These are phyloP conservation scores for Camptogramma bilineatum DNA, from an alignment of 2,888 invertebrate genomes.

Conservation along the genomic window DNA sequence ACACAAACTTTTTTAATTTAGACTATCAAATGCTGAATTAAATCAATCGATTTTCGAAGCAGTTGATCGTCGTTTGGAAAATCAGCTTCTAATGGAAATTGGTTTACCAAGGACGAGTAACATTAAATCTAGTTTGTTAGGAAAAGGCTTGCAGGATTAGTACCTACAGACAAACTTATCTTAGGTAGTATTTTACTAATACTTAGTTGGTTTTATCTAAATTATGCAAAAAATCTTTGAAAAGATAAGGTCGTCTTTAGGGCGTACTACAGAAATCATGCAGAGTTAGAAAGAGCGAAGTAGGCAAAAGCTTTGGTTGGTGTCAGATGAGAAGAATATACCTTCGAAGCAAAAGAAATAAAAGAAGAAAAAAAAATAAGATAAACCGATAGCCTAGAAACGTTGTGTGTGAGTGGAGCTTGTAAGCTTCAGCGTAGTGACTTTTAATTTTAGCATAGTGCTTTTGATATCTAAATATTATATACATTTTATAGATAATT, in stretches of 20 bases:
- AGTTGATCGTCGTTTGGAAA: slow-evolving; percentile 1
- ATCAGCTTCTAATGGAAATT: slow-evolving; percentile 2
- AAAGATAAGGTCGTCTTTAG: slow-evolving; percentile 32
- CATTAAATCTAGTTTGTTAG: slow-evolving; percentile 16
- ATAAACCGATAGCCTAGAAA: slow-evolving; percentile 40
- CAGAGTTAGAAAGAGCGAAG: slow-evolving; percentile 40
- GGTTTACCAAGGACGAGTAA: background rate
- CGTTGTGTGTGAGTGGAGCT: slow-evolving; percentile 53
- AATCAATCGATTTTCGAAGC: slow-evolving; percentile 19
- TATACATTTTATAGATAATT: slow-evolving; percentile 46
- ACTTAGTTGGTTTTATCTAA: background rate
- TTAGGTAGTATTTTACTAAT: background rate
- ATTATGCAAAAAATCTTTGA: background rate
- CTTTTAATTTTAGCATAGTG: slow-evolving; percentile 51
- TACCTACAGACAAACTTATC: slow-evolving; percentile 21
- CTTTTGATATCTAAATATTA: slow-evolving; percentile 44
- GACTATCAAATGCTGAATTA: slow-evolving; percentile 18
- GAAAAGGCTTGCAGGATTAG: slow-evolving; percentile 22
- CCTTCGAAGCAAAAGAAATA: slow-evolving; percentile 30
- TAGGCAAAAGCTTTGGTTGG: slow-evolving; percentile 55
- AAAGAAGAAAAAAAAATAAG: slow-evolving; percentile 28
- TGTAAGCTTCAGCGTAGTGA: slow-evolving; percentile 56
- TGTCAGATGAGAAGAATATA: slow-evolving; percentile 25
- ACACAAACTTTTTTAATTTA: background rate
- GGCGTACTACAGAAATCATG: slow-evolving; percentile 23